Evolutionary conservation across 2,888 invertebrate species (phyloP).

Genomic region (Celastrina argiolus): DNA sequence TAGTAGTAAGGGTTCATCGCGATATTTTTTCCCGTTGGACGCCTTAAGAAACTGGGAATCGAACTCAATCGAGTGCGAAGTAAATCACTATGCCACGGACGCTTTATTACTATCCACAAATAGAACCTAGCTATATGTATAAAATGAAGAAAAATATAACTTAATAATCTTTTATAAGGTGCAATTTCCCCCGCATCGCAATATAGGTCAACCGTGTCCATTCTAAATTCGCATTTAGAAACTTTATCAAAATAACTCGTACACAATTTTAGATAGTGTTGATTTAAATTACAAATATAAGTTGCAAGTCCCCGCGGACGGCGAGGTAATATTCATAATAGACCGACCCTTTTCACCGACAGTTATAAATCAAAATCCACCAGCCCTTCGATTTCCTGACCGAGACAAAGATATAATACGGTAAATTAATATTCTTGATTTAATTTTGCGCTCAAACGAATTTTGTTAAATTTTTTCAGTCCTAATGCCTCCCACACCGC

Average conservation of each 20-base stretch:
- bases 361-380: constrained; percentile 27
- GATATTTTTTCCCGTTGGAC: no score
- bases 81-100: no score
- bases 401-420: constrained; percentile 11
- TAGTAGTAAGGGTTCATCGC: no score
- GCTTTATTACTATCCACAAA: no score
- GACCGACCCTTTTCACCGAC: constrained; percentile 26
- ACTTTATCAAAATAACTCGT: neutral
- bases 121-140: no score
- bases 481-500: no score
- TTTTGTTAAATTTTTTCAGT: no score
- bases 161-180: neutral
- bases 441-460: neutral
- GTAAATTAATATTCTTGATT: constrained; percentile 16
- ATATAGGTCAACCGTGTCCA: neutral
- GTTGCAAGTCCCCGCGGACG: neutral
- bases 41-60: no score
- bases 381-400: constrained; percentile 28
- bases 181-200: neutral
- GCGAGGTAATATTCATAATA: constrained; percentile 9
- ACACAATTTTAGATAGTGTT: constrained; percentile 5
- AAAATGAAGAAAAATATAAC: no score
- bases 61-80: no score
- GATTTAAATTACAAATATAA: constrained; percentile 13
- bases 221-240: neutral